These are phyloP conservation scores for Amazona guildingii DNA, from an alignment of 2,113 vertebrate species.

Conservation along the genomic window DNA sequence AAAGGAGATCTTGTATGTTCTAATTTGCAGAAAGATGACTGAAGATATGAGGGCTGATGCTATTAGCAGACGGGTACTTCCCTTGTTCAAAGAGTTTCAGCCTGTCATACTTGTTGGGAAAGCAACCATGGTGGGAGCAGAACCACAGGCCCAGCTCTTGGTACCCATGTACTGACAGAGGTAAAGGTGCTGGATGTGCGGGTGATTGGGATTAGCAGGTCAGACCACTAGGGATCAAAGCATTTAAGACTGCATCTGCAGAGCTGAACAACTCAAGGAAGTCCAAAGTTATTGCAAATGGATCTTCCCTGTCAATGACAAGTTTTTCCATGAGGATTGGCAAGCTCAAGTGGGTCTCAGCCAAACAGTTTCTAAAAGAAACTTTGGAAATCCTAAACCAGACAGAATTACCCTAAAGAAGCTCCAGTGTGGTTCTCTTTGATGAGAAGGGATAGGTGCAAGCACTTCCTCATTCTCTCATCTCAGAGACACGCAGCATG, in stretches of 20 bases:
- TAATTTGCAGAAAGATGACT: neutral
- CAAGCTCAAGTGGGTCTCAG: neutral
- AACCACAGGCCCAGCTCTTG: neutral
- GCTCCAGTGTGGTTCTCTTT: neutral
- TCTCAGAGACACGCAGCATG: neutral
- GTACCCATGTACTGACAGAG: neutral
- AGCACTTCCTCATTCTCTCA: neutral
- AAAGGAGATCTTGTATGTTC: neutral
- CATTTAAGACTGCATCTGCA: neutral
- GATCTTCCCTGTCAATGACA: neutral
- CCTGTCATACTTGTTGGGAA: neutral
- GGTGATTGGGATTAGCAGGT: neutral
- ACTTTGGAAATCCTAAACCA: neutral
- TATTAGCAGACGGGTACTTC: neutral
- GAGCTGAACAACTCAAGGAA: neutral
- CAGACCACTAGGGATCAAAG: neutral
- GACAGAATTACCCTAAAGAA: neutral
- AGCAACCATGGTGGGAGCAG: neutral
- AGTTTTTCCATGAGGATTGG: neutral
- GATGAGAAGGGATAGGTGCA: neutral
- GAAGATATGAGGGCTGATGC: neutral
- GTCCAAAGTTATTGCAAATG: neutral
- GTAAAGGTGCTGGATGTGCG: neutral
- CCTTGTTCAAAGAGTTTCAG: neutral
- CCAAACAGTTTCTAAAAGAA: neutral